These are phyloP conservation scores for Boulengeromyrus knoepffleri DNA, from an alignment of 2,113 vertebrate genomes.

Conservation along the genomic window DNA sequence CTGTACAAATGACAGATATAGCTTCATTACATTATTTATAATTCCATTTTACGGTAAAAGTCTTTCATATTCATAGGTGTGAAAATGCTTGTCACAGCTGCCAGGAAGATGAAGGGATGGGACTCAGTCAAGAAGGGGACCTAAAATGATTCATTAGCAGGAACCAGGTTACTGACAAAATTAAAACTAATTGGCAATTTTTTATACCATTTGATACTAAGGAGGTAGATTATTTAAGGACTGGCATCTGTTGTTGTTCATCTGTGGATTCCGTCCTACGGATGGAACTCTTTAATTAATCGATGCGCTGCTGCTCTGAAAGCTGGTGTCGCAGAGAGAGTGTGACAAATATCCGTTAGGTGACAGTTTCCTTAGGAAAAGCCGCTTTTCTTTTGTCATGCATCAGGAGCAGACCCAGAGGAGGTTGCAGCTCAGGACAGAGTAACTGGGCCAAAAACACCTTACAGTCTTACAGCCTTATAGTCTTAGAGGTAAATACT, in stretches of 20 bases:
- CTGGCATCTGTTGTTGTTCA: slow-evolving; percentile 1
- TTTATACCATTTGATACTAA: background rate
- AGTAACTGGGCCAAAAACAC: background rate
- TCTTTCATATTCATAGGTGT: background rate
- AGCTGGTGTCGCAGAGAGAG: background rate
- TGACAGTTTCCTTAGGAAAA: background rate
- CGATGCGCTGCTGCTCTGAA: background rate
- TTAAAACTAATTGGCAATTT: background rate
- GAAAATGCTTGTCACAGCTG: background rate
- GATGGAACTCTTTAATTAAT: background rate
- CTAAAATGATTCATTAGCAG: background rate
- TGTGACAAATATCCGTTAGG: background rate
- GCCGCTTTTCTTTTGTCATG: background rate
- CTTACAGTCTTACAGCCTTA: background rate
- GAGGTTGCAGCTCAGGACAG: background rate
- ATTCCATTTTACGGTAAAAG: background rate
- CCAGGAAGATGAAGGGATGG: background rate
- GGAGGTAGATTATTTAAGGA: background rate
- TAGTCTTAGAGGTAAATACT: background rate
- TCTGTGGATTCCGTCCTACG: background rate
- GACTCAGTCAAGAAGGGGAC: background rate
- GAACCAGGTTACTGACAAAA: background rate
- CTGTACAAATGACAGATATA: background rate
- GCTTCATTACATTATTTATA: background rate
- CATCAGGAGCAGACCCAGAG: background rate